Base-by-base conservation (phyloP, 2,113 vertebrate genomes). In the Xerus inauris region DNA sequence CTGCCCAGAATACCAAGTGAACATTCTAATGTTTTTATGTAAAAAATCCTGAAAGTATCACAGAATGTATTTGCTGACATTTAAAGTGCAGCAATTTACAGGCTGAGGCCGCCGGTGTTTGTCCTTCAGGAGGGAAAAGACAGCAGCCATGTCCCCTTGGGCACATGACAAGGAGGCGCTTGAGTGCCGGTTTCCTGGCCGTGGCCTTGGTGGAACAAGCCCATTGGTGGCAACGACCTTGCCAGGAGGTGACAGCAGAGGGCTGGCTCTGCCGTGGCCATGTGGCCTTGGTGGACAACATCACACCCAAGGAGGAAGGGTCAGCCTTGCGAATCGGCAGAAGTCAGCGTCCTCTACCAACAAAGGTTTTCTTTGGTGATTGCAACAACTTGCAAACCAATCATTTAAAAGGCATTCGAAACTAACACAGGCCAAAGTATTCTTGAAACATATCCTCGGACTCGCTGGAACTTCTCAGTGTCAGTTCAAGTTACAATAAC, bases 291-390 rank as follows among this genome's bases (percentile, higher is more conserved):
- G 47, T 0, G 0, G 28, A 6, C 9, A 42, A 54, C 54, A 14
- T 16, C 85, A 8, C 9, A 2, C 35, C 0, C 0, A 5, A 12
- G 26, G 12, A 40, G 8, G 28, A 38, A 4, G 14, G 5, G 0
- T 6, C 13, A 19, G 13, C 6, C 0, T 0, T 17, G 1, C 12
- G 2, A 2, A 13, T 13, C 67, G 2, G 22, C 45, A 2, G 4
- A 26, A 35, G 49, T 9, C 8, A 0, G 5, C 13, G 10, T 57
- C 80, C 10, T 3, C 72, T 13, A 0, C 6, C 4, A 2, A 49
- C 49, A 26, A 10, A 45, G 8, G 17, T 35, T 6, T 20, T 20
- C 17, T 38, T 42, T 47, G 47, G 57, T 8, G 5, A 0, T 0
- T 2, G 32, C 38, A 16, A 12, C 28, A 65, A 17, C 49, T 32